Evolutionary conservation across 2,113 vertebrate species (phyloP).

Genomic region (Halichoeres trimaculatus): DNA sequence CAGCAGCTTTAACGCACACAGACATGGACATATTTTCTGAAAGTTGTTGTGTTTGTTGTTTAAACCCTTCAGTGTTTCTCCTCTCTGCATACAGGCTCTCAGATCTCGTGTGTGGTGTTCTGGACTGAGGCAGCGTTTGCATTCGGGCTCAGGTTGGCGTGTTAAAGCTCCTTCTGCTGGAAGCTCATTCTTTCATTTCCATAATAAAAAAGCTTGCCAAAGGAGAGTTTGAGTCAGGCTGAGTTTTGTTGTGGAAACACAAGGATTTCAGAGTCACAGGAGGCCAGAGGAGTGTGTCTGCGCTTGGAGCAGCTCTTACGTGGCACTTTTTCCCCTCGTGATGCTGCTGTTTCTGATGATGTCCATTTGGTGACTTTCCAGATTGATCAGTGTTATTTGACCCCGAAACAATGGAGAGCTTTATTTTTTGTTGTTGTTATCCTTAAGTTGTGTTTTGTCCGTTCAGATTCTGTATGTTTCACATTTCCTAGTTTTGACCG

Average conservation of each 20-base stretch:
- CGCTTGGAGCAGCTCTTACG: slow-evolving; percentile 31
- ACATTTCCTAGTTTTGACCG: no score
- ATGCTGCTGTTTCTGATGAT: slow-evolving; percentile 2
- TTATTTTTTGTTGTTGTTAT: no score
- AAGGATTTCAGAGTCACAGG: slow-evolving; percentile 21
- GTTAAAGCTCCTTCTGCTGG: slow-evolving; percentile 17
- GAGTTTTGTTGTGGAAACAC: slow-evolving; percentile 67
- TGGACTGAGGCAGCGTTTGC: slow-evolving; percentile 13
- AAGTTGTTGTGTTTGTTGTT: slow-evolving; percentile 1
- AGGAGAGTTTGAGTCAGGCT: slow-evolving; percentile 60
- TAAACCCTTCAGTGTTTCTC: not conserved
- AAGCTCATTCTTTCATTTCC: slow-evolving; percentile 52
- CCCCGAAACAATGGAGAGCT: no score
- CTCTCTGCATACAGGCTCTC: not conserved
- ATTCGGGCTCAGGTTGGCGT: slow-evolving; percentile 25
- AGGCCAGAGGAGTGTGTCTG: slow-evolving; percentile 15
- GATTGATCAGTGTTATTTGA: no score
- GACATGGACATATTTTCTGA: not conserved
- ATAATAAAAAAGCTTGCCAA: slow-evolving; percentile 55
- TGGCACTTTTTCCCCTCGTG: slow-evolving; percentile 31
- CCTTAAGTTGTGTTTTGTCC: no score
- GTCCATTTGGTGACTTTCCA: not conserved
- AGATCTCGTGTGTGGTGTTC: not conserved
- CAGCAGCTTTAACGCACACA: not conserved
- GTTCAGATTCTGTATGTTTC: no score